Percentiles rank a stretch among this genome's conserved stretches.
Conservation (phyloP, 92 coral and sea anemone species). For the Epizoanthus stellaris region DNA sequence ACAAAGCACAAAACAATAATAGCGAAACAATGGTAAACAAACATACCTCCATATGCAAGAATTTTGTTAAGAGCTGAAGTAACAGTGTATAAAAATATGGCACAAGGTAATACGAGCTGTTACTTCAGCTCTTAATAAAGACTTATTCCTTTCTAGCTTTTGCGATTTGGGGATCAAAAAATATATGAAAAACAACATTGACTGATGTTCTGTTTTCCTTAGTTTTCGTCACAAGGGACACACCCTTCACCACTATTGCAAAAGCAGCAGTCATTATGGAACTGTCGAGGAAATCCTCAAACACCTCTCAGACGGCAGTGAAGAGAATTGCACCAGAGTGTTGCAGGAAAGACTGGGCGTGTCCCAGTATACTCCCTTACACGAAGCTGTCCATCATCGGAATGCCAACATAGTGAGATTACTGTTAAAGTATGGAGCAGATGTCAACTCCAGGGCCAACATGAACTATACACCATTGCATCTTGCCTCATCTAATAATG, state of each 20-base stretch:
- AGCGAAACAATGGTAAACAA: no score
- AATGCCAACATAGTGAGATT: not conserved
- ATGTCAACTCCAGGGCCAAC: conserved; percentile 21
- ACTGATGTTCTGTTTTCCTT: not conserved
- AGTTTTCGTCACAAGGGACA: conserved; percentile 26
- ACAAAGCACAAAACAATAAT: no score
- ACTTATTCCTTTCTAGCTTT: no score
- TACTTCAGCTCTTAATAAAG: no score
- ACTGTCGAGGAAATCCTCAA: conserved; percentile 7
- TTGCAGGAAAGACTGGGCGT: conserved; percentile 18
- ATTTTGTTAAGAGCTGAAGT: no score
- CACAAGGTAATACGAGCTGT: no score
- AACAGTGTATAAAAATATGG: no score
- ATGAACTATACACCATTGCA: conserved; percentile 19
- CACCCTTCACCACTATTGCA: conserved; percentile 32
- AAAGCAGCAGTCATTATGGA: conserved; percentile 11
- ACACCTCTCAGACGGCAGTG: not conserved
- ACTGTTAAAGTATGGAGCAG: conserved; percentile 11
- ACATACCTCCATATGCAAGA: no score
- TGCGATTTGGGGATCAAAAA: no score
- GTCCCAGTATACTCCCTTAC: conserved; percentile 5
- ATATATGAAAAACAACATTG: no score
- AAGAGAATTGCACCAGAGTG: not conserved
- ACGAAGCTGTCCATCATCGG: conserved; percentile 3
- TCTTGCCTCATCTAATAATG: conserved; percentile 20